Percentiles rank a stretch among this genome's conserved stretches.
phyloP scores from a whole-genome alignment of 2,888 invertebrate species.

The Pyralis farinalis region DNA sequence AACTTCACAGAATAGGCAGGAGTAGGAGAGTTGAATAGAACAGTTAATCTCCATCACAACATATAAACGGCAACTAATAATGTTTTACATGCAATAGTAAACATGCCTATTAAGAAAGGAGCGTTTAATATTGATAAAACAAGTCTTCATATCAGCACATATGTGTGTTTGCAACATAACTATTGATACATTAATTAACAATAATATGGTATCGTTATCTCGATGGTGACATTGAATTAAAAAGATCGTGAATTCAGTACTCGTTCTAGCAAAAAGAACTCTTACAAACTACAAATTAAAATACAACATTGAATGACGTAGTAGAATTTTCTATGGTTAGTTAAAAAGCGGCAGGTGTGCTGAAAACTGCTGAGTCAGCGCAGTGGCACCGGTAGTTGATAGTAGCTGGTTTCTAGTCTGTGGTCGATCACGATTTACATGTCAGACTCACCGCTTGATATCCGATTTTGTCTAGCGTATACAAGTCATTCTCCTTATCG shows the following conservation, averaged over 20 bases:
- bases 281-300: not conserved
- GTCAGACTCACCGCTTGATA: slow-evolving; percentile 76
- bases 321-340: slow-evolving; percentile 12
- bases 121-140: not conserved
- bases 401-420: slow-evolving; percentile 70
- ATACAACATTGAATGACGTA: slow-evolving; percentile 9
- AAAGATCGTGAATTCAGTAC: slow-evolving; percentile 8
- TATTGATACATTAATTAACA: slow-evolving; percentile 49
- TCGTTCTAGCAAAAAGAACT: not conserved
- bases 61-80: no score
- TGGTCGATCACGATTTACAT: slow-evolving; percentile 77
- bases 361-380: slow-evolving; percentile 67
- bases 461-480: slow-evolving; percentile 53
- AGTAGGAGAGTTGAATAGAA: no score
- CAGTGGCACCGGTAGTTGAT: slow-evolving; percentile 75
- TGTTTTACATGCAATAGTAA: no score
- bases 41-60: no score
- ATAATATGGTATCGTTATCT: slow-evolving; percentile 42
- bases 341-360: slow-evolving; percentile 60
- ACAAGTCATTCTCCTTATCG: slow-evolving; percentile 54
- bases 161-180: slow-evolving; percentile 23
- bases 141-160: not conserved
- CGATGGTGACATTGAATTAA: slow-evolving; percentile 22
- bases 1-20: no score
- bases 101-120: no score